Evolutionary conservation across 2,888 invertebrate genomes (phyloP), one percentile per base, ranked within the genome.

Genomic region (Rhopalosiphum nymphaeae): DNA sequence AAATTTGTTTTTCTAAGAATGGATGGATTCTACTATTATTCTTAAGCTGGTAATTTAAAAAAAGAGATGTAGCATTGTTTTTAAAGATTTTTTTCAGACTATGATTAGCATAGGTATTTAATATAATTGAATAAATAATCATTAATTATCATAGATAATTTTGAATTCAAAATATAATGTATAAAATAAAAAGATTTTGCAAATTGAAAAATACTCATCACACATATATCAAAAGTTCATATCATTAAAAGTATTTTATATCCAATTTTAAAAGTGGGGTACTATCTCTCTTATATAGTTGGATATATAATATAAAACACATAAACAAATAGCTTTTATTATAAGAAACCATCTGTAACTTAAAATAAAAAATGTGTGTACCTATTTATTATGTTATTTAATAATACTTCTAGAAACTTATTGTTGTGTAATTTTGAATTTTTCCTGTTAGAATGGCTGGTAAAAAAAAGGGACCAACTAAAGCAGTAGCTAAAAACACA

Each of bases 391-490:
- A 2, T 21, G 53, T 78, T 67, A n/a, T 13, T 13, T 78, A 78
- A 36, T 78, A 78, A 36, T 36, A 21, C 9, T 36, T 78, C 7
- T 42, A 21, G 26, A 21, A 78, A 36, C 3, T 36, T 36, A 78
- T 78, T 78, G 36, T 78, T 78, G 36, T 36, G 36, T 78, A 16
- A 78, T 36, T 21, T 78, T 78, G 21, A 46, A 46, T 86, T 86
- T 86, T 67, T 88, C 29, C 53, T 42, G 11, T 90, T 67, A 90
- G 25, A 61, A 94, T 94, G 93, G 86, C 93, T 90, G 93, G 93
- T 86, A 94, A 94, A 86, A 94, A 57, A 42, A 94, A 91, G 61
- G 89, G 11, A 85, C 36, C 85, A 4, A 49, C 86, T n/a, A 94
- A 94, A 90, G 26, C 57, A 9, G 46, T 61, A 86, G 9, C 67